Conservation (phyloP, 1,140 invertebrate genomes). For the Ectropis grisescens region DNA sequence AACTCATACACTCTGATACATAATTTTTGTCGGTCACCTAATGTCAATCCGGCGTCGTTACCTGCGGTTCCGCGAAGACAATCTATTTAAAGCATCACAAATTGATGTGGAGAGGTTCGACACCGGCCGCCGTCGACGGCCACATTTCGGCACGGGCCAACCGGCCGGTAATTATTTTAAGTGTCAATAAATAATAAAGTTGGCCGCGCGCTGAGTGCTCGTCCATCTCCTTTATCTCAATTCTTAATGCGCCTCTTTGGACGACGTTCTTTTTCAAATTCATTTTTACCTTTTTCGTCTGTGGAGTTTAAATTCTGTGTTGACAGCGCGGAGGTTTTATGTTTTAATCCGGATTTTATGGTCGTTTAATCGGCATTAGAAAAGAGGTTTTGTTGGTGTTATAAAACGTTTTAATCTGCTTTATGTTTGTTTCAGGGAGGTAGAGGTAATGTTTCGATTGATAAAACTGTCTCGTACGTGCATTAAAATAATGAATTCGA, state of each 20-base stretch:
- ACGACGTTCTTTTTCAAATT: constrained; percentile 50
- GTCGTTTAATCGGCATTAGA: constrained; percentile 36
- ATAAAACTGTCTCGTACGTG: not conserved
- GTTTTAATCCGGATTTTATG: constrained; percentile 60
- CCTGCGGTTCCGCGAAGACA: no score
- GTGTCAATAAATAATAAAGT: constrained; percentile 70
- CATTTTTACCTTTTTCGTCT: constrained; percentile 38
- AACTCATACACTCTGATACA: no score
- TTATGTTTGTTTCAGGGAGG: constrained; percentile 22
- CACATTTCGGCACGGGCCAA: constrained; percentile 56
- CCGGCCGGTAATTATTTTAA: constrained; percentile 62
- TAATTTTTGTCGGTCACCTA: no score
- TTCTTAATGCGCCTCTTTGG: constrained; percentile 67
- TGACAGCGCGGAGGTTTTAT: constrained; percentile 62
- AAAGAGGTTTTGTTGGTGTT: constrained; percentile 19
- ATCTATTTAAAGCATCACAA: no score
- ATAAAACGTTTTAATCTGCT: constrained; percentile 29
- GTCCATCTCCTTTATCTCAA: constrained; percentile 64
- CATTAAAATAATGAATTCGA: not conserved
- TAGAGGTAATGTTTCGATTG: constrained; percentile 6
- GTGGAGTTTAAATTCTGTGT: constrained; percentile 56
- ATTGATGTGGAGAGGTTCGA: constrained; percentile 16
- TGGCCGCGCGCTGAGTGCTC: constrained; percentile 54
- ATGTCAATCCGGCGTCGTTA: no score
- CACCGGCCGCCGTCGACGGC: constrained; percentile 11